Evolutionary conservation across 2,797 vertebrate species (phyloP), one percentile per base, ranked within the genome.

Genomic region (Diplodus puntazzo): DNA sequence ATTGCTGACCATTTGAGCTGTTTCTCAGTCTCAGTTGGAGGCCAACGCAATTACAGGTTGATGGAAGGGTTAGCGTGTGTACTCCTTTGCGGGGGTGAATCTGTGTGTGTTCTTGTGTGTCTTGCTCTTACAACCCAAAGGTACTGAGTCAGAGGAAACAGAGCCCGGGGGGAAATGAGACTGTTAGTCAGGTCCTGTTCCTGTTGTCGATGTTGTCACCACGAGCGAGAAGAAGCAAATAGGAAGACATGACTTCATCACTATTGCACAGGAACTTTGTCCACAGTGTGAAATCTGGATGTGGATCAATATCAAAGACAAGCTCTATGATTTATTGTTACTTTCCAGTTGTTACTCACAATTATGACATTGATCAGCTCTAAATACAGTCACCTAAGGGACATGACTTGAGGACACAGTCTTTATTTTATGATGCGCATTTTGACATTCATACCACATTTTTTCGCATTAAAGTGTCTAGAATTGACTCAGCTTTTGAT

Each of bases 141-240:
- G 64, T 77, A 81, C 71, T 94, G 90, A 87, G 80, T 91, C 86
- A 92, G 90, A 95, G 94, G 92, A 95, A 95, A 86, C 79, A 73
- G 74, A 85, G 87, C 87, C 82, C 77, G 43, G 85, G 84, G 84
- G 93, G 89, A 94, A 94, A 90, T 87, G 68, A 86, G 85, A 73
- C 79, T 88, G 88, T 92, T 88, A 87, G 88, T 91, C 88, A 89
- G 92, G 76, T 84, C 81, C 84, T 85, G 83, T 94, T 94, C 91
- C 93, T 91, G 90, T 89, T 89, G 86, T 82, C 79, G 65, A 67
- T 89, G 83, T 64, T 87, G 89, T 91, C 91, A 90, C 86, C 53
- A 57, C 59, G 53, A 83, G 72, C 71, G 69, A 43, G 73, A 70
- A 70, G 55, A 63, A 66, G 46, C 52, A 75, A 76, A 64, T 23